These are phyloP conservation scores for Diarsia brunnea DNA, from an alignment of 2,888 invertebrate genomes.

Conservation along the genomic window DNA sequence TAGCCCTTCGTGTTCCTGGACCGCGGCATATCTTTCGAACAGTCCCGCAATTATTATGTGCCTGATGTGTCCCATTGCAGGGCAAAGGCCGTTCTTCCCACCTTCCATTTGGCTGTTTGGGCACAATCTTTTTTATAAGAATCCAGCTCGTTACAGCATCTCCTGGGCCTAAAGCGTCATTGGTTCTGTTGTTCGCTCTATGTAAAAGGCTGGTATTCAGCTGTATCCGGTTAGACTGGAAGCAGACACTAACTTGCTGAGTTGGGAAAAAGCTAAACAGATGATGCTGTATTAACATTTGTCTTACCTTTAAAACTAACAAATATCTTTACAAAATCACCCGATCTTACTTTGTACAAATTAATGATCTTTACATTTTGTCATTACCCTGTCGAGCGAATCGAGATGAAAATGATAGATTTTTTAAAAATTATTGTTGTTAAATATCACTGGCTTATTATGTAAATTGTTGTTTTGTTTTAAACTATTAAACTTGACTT, in stretches of 20 bases:
- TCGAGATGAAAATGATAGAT: no score
- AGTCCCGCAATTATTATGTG: no score
- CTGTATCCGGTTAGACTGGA: not conserved
- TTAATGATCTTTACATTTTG: not conserved
- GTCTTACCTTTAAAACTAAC: no score
- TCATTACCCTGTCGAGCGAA: not conserved
- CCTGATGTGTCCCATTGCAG: no score
- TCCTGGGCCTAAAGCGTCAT: no score
- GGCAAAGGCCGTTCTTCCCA: no score
- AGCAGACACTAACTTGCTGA: not conserved
- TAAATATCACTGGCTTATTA: not conserved
- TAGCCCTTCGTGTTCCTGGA: no score
- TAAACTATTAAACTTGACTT: constrained; percentile 21
- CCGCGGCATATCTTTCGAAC: no score
- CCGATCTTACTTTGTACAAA: not conserved
- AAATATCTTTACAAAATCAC: not conserved
- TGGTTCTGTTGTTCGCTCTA: not conserved
- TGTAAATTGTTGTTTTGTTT: constrained; percentile 28
- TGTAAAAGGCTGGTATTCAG: not conserved
- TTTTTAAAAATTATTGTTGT: not conserved
- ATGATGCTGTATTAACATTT: no score
- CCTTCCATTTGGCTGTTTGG: no score
- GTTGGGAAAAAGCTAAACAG: not conserved
- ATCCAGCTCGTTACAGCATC: no score
- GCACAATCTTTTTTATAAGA: no score